Evolutionary conservation across 2,113 vertebrate genomes (phyloP).

Genomic region (Pituophis catenifer): DNA sequence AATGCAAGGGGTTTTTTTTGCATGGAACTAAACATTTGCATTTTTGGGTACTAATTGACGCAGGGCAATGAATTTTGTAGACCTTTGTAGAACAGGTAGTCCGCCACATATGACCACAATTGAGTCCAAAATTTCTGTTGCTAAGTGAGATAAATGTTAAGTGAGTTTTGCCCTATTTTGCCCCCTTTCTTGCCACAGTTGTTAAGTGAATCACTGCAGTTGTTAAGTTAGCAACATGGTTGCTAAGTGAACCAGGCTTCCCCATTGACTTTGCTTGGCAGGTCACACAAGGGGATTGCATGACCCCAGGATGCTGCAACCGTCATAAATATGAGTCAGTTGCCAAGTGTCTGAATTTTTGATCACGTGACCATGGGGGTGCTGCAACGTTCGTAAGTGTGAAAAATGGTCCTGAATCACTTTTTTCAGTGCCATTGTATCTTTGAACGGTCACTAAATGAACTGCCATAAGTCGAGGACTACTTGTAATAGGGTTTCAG

Average conservation of each 20-base stretch:
- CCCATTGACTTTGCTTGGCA: background rate
- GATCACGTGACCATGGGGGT: background rate
- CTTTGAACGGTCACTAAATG: background rate
- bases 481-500: background rate
- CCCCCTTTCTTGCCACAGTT: background rate
- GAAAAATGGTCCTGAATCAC: background rate
- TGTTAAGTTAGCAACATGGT: background rate
- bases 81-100: background rate
- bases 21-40: background rate
- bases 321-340: background rate
- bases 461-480: background rate
- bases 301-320: too few species aligned
- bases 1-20: background rate
- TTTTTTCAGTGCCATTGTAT: background rate
- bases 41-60: background rate
- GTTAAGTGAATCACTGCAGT: background rate
- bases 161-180: background rate
- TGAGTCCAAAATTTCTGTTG: background rate
- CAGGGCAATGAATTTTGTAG: background rate
- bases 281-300: background rate
- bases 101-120: background rate
- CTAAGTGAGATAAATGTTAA: background rate
- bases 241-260: background rate
- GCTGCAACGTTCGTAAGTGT: background rate
- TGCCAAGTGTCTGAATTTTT: background rate